Base-by-base conservation (phyloP, 2,888 invertebrate genomes). In the Chloroclystis v-ata region DNA sequence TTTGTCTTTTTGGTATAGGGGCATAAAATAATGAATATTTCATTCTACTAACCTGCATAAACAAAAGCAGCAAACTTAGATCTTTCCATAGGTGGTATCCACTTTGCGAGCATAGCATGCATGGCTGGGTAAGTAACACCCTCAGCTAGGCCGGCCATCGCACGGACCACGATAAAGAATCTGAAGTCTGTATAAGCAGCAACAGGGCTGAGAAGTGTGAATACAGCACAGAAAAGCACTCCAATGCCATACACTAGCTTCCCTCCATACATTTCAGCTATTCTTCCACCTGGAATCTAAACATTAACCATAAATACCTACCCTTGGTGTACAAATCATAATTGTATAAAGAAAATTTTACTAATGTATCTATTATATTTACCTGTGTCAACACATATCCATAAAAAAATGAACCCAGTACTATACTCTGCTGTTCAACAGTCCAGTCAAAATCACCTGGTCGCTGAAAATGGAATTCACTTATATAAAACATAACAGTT, bases 61-160 rank as follows among this genome's bases (percentile, higher is more conserved):
- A 95, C 94, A 72, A 93, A 90, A 24, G 96, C 96, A 8, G 95
- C 96, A 77, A 97, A 94, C 76, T 95, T 95, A 41, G 95, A 95
- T 61, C 97, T 90, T 75, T 98, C 98, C 63, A 95, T 75, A 1
- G 97, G 97, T 4, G 97, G 97, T 41, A 97, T 95, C 98, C 98
- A 98, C 56, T 92, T 90, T 0, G 97, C 95, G 65, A 97, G 86
- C 93, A 98, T 94, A 11, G 94, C 93, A 76, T 97, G 96, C 96
- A 97, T 97, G 0, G 97, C 94, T 10, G 98, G 98, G 78, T 96
- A 97, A 5, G 96, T 96, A 4, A 97, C 96, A 25, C 95, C 96
- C 87, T 97, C 96, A 0, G 94, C 93, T 71, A 97, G 91, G 12
- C 97, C 97, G 75, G 96, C 95, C 5, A 95, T 75, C 4, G 95